phyloP scores from a whole-genome alignment of 2,113 vertebrate species.

The Aythya baeri region DNA sequence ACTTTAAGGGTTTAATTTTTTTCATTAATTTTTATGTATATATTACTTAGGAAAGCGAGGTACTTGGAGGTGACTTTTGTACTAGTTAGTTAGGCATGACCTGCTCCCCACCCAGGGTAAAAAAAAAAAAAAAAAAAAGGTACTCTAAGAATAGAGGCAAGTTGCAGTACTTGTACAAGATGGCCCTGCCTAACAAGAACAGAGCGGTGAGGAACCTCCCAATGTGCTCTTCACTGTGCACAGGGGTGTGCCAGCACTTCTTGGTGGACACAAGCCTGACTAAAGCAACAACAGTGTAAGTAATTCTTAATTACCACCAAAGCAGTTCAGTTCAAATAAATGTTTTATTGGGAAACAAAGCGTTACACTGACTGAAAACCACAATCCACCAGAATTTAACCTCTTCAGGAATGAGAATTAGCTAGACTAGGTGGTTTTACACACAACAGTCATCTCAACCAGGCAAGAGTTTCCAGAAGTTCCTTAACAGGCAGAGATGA shows the following conservation, averaged over 20 bases:
- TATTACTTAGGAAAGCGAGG: not conserved
- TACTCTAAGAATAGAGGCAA: not conserved
- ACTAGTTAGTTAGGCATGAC: not conserved
- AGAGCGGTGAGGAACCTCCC: too few relatives aligned
- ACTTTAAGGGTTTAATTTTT: not conserved
- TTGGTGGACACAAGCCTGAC: not conserved
- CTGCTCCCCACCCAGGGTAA: not conserved
- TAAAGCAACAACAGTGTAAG: not conserved
- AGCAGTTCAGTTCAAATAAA: not conserved
- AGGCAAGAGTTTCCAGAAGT: not conserved
- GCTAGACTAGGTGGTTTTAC: not conserved
- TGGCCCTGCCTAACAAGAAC: too few relatives aligned
- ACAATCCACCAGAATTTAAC: not conserved
- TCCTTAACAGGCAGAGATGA: not conserved
- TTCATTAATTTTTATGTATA: not conserved
- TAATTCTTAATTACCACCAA: not conserved
- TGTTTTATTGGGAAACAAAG: slow-evolving; percentile 71
- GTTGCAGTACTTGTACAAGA: not conserved
- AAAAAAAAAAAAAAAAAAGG: not conserved
- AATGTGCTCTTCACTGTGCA: not conserved
- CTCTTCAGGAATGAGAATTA: not conserved
- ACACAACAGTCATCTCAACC: not conserved
- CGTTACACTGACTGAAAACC: not conserved
- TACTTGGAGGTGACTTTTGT: not conserved
- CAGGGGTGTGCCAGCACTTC: rapidly evolving